These are phyloP conservation scores for Trilocha varians DNA, from an alignment of 2,888 invertebrate genomes.

Conservation along the genomic window DNA sequence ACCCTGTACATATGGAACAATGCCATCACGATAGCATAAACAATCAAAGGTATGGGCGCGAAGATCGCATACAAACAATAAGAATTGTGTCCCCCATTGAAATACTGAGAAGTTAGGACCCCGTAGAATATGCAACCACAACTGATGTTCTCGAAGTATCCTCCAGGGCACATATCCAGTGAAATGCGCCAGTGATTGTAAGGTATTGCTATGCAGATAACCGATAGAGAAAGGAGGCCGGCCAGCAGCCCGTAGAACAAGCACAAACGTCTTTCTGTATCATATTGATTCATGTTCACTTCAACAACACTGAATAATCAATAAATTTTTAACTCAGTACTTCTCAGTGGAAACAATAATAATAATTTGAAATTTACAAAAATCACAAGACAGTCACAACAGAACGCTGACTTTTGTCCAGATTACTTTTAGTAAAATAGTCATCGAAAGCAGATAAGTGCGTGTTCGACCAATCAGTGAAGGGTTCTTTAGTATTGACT, in stretches of 20 bases:
- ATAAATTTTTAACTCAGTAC: too few species aligned
- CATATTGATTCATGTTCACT: conserved; percentile 52
- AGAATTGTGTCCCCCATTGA: conserved; percentile 77
- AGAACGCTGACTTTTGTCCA: too few species aligned
- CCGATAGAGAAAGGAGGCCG: conserved; percentile 37
- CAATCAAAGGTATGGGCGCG: conserved; percentile 75
- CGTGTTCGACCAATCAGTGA: too few species aligned
- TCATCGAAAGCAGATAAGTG: too few species aligned
- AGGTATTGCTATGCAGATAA: conserved; percentile 73
- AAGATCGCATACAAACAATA: conserved; percentile 80
- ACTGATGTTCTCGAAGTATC: conserved; percentile 72
- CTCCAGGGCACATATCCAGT: conserved; percentile 75
- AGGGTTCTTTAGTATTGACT: too few species aligned
- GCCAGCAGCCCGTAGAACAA: conserved; percentile 48
- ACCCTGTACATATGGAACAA: conserved; percentile 81
- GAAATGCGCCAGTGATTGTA: conserved; percentile 81
- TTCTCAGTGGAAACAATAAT: too few species aligned
- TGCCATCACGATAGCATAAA: conserved; percentile 76
- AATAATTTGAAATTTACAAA: too few species aligned
- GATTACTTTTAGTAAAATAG: too few species aligned
- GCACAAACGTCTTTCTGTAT: conserved; percentile 49
- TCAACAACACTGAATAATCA: neutral
- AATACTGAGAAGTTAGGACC: conserved; percentile 73
- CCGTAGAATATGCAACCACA: conserved; percentile 81
- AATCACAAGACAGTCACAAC: too few species aligned